Conservation (phyloP, 2,797 vertebrate species). For the Erpetoichthys calabaricus region DNA sequence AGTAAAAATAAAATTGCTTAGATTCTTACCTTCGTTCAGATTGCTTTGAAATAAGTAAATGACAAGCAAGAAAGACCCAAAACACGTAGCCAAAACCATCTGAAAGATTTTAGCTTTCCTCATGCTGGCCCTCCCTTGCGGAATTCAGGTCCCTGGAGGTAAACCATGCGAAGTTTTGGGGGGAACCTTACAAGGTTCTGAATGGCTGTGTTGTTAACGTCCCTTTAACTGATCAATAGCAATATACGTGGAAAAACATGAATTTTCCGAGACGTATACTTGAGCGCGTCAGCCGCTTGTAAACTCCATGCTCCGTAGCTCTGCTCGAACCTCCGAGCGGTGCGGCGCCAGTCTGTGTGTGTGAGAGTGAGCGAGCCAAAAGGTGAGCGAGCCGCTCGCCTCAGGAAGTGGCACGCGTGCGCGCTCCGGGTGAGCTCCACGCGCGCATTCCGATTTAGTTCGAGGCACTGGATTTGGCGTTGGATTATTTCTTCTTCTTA, state of each 20-base stretch:
- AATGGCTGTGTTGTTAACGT: conserved; percentile 18
- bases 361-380: too few relatives aligned
- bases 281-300: not conserved
- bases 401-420: too few relatives aligned
- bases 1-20: too few relatives aligned
- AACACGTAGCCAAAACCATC: conserved; percentile 48
- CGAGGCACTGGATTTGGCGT: too few relatives aligned
- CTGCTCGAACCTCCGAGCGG: too few relatives aligned
- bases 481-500: too few relatives aligned
- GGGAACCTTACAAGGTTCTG: not conserved
- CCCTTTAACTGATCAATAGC: conserved; percentile 25
- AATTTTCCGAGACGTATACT: conserved; percentile 25
- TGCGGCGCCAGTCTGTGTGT: too few relatives aligned
- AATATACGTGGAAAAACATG: conserved; percentile 20
- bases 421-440: too few relatives aligned
- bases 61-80: conserved; percentile 59
- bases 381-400: too few relatives aligned
- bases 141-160: not conserved
- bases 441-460: too few relatives aligned
- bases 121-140: conserved; percentile 41
- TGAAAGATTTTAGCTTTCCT: conserved; percentile 47
- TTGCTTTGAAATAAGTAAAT: conserved; percentile 65
- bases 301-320: conserved; percentile 4
- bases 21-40: conserved; percentile 53
- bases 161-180: conserved; percentile 20